Percentiles rank a stretch among this genome's conserved stretches.
Conservation (phyloP, 2,113 vertebrate genomes). For the Pedionomus torquatus region DNA sequence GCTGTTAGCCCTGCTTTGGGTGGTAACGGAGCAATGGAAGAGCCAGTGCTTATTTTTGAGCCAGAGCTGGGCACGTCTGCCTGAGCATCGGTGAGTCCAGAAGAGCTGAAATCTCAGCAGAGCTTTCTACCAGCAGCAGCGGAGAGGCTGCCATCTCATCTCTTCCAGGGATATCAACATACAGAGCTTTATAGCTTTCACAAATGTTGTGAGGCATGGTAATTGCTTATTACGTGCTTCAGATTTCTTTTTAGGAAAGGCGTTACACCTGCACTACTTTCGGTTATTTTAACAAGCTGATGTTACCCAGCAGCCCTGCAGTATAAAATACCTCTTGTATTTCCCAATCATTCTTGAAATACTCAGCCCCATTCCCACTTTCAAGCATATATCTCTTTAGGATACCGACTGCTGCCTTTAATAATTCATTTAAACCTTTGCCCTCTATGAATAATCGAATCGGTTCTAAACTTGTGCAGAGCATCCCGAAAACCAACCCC, state of each 20-base stretch:
- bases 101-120: background rate
- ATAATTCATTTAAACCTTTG: background rate
- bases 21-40: background rate
- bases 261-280: background rate
- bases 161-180: background rate
- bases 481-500: background rate
- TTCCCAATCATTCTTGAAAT: background rate
- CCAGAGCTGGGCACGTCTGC: background rate
- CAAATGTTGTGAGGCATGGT: background rate
- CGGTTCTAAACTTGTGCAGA: background rate
- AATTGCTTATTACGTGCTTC: background rate
- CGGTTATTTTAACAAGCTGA: background rate
- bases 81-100: rapidly evolving
- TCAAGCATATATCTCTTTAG: background rate
- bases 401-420: background rate
- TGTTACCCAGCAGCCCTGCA: background rate
- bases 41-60: background rate
- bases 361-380: background rate
- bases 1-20: background rate
- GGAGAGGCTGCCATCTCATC: background rate
- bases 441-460: background rate
- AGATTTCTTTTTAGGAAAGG: background rate
- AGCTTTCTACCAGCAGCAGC: background rate
- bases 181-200: background rate
- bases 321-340: background rate